These are phyloP conservation scores for Girardinichthys multiradiatus DNA, from an alignment of 2,113 vertebrate species.

Conservation along the genomic window DNA sequence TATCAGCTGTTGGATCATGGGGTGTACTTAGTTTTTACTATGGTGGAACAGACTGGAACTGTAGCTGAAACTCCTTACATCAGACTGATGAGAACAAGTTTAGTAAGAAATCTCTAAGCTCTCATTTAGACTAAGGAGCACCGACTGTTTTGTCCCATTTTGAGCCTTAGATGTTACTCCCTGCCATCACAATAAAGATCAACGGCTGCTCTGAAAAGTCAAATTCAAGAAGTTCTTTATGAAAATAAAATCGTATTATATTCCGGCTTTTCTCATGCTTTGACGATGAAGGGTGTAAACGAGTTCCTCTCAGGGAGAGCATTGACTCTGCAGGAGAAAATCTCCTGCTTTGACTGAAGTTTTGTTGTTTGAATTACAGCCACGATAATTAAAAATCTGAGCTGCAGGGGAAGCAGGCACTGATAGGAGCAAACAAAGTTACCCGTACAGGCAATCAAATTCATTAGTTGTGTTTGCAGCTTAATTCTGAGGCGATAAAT, in stretches of 20 bases:
- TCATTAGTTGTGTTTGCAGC: constrained; percentile 32
- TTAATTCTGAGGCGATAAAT: constrained; percentile 9
- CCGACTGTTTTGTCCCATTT: too few species aligned
- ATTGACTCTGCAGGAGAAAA: constrained; percentile 9
- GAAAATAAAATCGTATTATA: not conserved
- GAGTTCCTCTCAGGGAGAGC: not conserved
- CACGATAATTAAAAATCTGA: constrained; percentile 41
- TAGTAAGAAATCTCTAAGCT: too few species aligned
- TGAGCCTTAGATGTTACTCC: too few species aligned
- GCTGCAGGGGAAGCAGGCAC: constrained; percentile 16
- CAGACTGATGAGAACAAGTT: too few species aligned
- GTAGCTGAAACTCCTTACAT: too few species aligned
- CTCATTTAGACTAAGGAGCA: too few species aligned
- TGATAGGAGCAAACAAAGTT: constrained; percentile 16
- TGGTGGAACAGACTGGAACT: too few species aligned
- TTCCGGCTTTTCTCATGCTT: constrained; percentile 5
- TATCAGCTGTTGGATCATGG: too few species aligned
- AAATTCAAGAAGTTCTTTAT: not conserved
- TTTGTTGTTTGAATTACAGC: constrained; percentile 39
- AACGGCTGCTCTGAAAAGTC: not conserved
- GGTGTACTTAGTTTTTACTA: too few species aligned
- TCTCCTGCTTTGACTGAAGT: constrained; percentile 18
- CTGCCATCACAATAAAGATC: not conserved
- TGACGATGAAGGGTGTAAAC: constrained; percentile 9
- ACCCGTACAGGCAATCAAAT: constrained; percentile 21